phyloP scores from a whole-genome alignment of 2,113 vertebrate species.

The human region DNA sequence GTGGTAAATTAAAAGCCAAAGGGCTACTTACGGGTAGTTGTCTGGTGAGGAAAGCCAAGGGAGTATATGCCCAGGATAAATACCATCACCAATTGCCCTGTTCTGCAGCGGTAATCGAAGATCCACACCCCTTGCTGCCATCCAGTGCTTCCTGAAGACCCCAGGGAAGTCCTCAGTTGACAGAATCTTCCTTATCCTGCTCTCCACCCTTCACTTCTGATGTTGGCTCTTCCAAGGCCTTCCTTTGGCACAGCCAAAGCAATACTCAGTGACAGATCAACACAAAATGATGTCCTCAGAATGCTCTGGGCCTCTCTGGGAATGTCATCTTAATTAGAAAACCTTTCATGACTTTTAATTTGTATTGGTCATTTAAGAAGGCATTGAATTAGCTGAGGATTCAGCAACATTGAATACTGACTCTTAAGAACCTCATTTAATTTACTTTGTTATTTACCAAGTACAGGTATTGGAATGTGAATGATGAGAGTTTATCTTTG shows the following conservation, averaged over 20 bases:
- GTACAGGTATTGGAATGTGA: background rate
- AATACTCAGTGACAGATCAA: background rate
- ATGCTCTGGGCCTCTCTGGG: background rate
- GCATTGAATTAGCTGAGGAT: background rate
- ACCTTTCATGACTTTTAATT: background rate
- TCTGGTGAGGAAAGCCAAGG: background rate
- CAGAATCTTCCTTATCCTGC: background rate
- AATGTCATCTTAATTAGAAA: background rate
- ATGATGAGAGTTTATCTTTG: background rate
- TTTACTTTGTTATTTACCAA: background rate
- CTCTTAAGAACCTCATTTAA: background rate
- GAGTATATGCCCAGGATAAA: fast-evolving
- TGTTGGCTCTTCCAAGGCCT: background rate
- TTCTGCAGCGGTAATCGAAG: too few relatives aligned
- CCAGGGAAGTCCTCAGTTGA: background rate
- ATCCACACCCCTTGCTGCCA: background rate
- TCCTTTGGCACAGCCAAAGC: background rate
- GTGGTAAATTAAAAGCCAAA: background rate
- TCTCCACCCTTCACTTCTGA: background rate
- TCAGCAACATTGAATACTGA: background rate
- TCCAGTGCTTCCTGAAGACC: background rate
- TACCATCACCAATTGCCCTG: background rate
- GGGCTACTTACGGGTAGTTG: too few relatives aligned
- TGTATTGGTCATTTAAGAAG: background rate
- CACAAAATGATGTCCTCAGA: background rate